Base-by-base conservation (phyloP, 2,113 vertebrate species). In the Takifugu flavidus region DNA sequence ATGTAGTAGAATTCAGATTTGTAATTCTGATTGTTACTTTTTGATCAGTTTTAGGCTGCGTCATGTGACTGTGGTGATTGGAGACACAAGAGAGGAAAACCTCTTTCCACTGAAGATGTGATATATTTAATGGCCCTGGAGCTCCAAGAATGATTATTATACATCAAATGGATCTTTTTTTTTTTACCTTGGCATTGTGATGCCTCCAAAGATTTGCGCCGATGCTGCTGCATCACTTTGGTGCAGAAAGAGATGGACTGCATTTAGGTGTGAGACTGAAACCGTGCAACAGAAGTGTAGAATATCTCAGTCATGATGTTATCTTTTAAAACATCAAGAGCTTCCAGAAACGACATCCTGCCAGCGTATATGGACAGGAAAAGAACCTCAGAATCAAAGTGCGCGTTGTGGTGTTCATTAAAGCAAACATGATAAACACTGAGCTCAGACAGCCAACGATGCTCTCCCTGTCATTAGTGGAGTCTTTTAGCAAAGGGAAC, bases 401-500 rank as follows among this genome's bases (percentile, higher is more conserved):
- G 34, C 0, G 10, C 56, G n/a, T 14, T n/a, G n/a, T 34, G 25
- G 56, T n/a, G 7, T 29, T 27, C 0, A 0, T 46, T 4, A 14
- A 14, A 47, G n/a, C n/a, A 47, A 47, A 47, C n/a, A 47, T 15
- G 45, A 47, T 73, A 31, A 13, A 25, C 25, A 56, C 25, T 1
- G 20, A 49, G 14, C 59, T 58, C 51, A 13, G 8, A 5, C 47
- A 45, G 12, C 56, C 56, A 26, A 34, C 4, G 20, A 14, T 34
- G 64, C 43, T 20, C 29, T 53, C 49, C 45, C 31, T 69, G 63
- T 59, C 58, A 55, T 20, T n/a, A 10, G 25, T n/a, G 26, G 13
- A 53, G 45, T 50, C 50, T 52, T 60, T 49, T 31, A 59, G 61
- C 56, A 64, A 69, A 60, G 60, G 60, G 50, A 25, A 50, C 56